phyloP scores from a whole-genome alignment of 2,888 invertebrate genomes.

The Meloe dianella region DNA sequence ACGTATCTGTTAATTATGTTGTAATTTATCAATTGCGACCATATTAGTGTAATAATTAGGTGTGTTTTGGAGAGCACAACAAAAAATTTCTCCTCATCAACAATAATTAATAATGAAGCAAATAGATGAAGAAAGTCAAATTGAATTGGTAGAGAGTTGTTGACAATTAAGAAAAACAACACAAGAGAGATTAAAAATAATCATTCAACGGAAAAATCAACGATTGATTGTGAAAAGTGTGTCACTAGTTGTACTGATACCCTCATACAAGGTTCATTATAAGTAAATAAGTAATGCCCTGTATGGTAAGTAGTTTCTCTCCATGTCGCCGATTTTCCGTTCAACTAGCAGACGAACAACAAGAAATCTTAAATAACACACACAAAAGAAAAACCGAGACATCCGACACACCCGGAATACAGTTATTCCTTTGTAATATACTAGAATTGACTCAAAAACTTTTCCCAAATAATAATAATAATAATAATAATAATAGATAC shows the following conservation, averaged over 20 bases:
- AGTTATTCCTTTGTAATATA: no score
- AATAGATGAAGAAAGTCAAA: no score
- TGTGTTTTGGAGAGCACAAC: no score
- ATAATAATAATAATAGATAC: no score
- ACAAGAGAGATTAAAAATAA: not conserved
- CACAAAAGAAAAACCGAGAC: not conserved
- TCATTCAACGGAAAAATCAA: no score
- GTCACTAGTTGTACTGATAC: not conserved
- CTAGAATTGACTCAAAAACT: no score
- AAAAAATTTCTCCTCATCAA: not conserved
- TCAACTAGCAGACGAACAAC: not conserved
- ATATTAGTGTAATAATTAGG: not conserved
- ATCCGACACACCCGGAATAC: not conserved
- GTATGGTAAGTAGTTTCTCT: conserved; percentile 11
- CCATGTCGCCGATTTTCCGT: not conserved
- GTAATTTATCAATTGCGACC: conserved; percentile 7
- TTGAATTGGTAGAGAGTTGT: no score
- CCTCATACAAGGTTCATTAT: not conserved
- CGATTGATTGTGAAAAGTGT: not conserved
- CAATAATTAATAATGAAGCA: no score
- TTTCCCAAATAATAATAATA: no score
- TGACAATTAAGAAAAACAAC: no score
- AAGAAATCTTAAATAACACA: not conserved
- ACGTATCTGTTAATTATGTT: not conserved
- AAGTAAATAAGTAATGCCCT: conserved; percentile 5